These are phyloP conservation scores for Chrysomallon squamiferum DNA, from an alignment of 1,140 invertebrate genomes.

Conservation along the genomic window DNA sequence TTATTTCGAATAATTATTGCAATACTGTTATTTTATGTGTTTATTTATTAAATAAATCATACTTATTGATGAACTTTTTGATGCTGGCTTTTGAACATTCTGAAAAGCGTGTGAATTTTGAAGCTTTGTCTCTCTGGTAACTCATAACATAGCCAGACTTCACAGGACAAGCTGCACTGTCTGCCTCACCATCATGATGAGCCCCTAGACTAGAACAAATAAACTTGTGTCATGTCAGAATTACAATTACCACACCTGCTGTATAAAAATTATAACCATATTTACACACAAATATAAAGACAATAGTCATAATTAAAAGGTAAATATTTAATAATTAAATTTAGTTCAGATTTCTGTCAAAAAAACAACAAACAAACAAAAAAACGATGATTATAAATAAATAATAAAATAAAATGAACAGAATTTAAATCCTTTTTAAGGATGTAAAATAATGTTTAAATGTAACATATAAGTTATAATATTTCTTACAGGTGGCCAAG, in stretches of 20 bases:
- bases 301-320: background rate
- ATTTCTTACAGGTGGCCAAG: conserved; percentile 50
- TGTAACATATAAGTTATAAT: no score
- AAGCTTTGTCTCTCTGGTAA: conserved; percentile 42
- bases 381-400: no score
- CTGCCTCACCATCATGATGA: conserved; percentile 48
- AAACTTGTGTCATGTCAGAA: background rate
- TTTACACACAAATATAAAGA: background rate
- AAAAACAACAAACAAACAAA: no score
- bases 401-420: no score
- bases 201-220: conserved; percentile 36
- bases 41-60: no score
- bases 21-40: no score
- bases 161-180: conserved; percentile 32
- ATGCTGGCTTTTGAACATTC: conserved; percentile 44
- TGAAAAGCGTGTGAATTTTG: conserved; percentile 48
- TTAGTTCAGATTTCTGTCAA: no score
- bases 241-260: background rate
- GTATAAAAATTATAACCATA: background rate
- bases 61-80: conserved; percentile 36
- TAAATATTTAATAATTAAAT: no score
- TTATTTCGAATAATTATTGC: no score
- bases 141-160: conserved; percentile 50
- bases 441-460: no score
- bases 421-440: no score